These are phyloP conservation scores for Pithys albifrons DNA, from an alignment of 2,113 vertebrate genomes.

Conservation along the genomic window DNA sequence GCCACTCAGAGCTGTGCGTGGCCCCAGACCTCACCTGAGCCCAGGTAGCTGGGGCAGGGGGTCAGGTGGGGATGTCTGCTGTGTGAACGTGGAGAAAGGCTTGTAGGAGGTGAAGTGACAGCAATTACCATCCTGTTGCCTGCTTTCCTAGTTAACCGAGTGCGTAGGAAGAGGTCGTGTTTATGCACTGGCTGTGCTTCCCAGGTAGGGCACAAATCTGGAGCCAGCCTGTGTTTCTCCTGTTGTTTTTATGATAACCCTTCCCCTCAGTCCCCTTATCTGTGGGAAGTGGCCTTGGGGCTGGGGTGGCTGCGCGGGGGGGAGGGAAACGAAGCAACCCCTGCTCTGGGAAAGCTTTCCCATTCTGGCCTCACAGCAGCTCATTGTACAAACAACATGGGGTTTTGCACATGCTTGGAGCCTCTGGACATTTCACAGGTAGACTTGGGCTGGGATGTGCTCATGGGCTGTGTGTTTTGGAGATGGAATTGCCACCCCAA, in stretches of 20 bases:
- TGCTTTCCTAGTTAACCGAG: not conserved
- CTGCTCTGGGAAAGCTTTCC: not conserved
- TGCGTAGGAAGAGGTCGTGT: not conserved
- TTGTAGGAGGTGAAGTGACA: not conserved
- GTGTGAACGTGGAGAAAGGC: not conserved
- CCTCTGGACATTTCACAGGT: not conserved
- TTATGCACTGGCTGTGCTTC: not conserved
- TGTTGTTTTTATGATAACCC: not conserved
- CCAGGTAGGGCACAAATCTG: not conserved
- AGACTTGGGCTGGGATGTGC: not conserved
- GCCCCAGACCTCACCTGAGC: not conserved
- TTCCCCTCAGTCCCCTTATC: not conserved
- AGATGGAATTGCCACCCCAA: accelerated
- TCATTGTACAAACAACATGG: accelerated
- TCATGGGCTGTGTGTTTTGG: not conserved
- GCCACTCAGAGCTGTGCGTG: not conserved
- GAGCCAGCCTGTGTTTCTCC: not conserved
- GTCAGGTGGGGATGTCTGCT: not conserved
- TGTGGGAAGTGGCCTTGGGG: not conserved
- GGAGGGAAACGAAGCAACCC: accelerated
- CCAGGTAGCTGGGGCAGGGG: accelerated
- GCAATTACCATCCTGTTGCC: accelerated
- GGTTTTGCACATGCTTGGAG: not conserved
- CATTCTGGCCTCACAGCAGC: not conserved
- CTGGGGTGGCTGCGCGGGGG: accelerated